Conservation (phyloP, 2,113 vertebrate species). For the Diadophis punctatus region DNA sequence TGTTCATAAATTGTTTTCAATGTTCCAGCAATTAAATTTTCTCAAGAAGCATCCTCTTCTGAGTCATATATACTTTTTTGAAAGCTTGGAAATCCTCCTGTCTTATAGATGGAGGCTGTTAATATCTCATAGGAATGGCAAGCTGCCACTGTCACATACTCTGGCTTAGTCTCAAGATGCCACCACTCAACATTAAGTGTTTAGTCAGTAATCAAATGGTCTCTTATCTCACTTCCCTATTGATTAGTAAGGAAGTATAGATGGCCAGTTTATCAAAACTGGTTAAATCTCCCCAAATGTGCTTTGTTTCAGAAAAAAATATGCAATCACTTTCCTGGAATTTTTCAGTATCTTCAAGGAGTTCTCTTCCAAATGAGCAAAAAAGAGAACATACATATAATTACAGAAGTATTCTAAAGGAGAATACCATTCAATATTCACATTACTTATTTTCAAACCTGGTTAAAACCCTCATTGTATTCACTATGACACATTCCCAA, state of each 20-base stretch:
- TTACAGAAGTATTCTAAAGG: not conserved
- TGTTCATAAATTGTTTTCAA: not conserved
- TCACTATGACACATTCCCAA: not conserved
- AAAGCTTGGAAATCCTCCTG: not conserved
- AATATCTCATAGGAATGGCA: constrained; percentile 6
- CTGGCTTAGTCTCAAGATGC: not conserved
- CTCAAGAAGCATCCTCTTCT: not conserved
- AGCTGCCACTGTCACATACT: not conserved
- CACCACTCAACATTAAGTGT: not conserved
- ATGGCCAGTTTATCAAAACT: not conserved
- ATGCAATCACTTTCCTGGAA: not conserved
- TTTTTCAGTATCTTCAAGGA: not conserved
- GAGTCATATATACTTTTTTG: not conserved
- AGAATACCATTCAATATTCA: not conserved
- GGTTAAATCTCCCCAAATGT: not conserved
- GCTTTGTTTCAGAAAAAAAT: not conserved
- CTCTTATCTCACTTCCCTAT: not conserved
- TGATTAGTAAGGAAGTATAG: not conserved
- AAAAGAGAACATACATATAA: not conserved
- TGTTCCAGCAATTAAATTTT: not conserved
- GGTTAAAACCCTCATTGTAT: not conserved
- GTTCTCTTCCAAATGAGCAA: not conserved
- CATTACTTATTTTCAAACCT: not conserved
- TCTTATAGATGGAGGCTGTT: not conserved
- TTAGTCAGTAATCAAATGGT: not conserved